Base-by-base conservation (phyloP, 2,113 vertebrate genomes). In the Dolichallabes microphthalmus region DNA sequence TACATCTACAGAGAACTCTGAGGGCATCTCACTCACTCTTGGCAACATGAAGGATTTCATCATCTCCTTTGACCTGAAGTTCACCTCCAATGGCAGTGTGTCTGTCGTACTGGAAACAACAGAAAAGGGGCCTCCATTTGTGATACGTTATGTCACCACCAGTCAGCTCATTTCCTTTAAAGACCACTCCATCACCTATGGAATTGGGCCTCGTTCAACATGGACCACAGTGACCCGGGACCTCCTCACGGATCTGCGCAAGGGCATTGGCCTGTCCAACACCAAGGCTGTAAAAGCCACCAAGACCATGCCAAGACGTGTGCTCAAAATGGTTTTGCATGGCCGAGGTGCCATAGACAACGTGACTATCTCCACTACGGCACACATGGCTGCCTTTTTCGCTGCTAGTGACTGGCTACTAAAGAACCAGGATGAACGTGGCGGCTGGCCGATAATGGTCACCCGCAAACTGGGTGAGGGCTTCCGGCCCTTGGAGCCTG, bases 361-460 rank as follows among this genome's bases (percentile, higher is more conserved):
- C 53, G 39, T 99, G 85, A 98, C 98, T 22, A 92, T 99, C 90
- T 97, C 97, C 0, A 95, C 96, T 90, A 99, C 97, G 0, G 95
- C 97, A 0, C 98, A 99, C 94, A 98, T 95, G 95, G 97, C 96
- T 0, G 97, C 98, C 2, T 99, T 99, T 88, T 99, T 97, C 0
- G 96, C 98, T 0, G 97, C 98, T 86, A 98, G 98, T 71, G 93
- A 96, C 83, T 99, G 98, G 98, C 93, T 99, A 92, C 92, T 97
- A 52, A 95, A 94, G 77, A 98, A 99, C 94, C 98, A 99, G 92
- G 98, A 99, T 45, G 97, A 98, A 32, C 94, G 92, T 13, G 98
- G 98, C 0, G 98, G 98, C 0, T 99, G 98, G 98, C 98, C 98
- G 50, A 99, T 99, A 88, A 96, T 96, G 95, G 98, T 99, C 86